A percentile compares a stretch with the other conserved stretches of the same genome.
phyloP scores from a whole-genome alignment of 2,113 vertebrate genomes.

The Oplegnathus fasciatus region DNA sequence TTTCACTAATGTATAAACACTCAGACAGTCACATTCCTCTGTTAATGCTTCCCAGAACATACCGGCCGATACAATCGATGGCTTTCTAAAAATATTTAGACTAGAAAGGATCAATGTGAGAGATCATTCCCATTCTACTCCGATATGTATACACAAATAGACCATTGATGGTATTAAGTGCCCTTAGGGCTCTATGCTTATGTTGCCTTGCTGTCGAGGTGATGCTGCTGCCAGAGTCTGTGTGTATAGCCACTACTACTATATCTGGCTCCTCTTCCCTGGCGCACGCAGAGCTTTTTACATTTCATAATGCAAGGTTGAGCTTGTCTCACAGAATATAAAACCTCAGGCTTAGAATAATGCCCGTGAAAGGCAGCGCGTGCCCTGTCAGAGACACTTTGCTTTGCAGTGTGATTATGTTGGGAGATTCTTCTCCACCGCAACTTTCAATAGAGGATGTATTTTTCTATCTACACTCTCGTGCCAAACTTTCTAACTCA shows the following conservation, averaged over 20 bases:
- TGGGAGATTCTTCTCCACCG: constrained; percentile 42
- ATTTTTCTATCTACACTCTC: constrained; percentile 34
- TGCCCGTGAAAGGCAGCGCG: constrained; percentile 60
- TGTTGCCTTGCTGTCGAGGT: constrained; percentile 58
- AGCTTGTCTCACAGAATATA: constrained; percentile 68
- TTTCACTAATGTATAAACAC: constrained; percentile 54
- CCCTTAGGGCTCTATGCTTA: constrained; percentile 61
- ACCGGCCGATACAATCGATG: constrained; percentile 79
- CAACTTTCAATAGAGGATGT: constrained; percentile 43
- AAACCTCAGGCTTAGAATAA: constrained; percentile 74
- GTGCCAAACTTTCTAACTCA: constrained; percentile 52
- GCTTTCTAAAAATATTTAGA: constrained; percentile 86
- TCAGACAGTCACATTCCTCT: constrained; percentile 56
- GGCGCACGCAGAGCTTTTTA: constrained; percentile 59
- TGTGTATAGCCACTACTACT: constrained; percentile 46
- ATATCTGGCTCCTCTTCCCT: constrained; percentile 56
- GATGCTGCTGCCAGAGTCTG: constrained; percentile 36
- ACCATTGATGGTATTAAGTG: constrained; percentile 78
- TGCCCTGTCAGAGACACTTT: constrained; percentile 64
- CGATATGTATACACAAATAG: constrained; percentile 83
- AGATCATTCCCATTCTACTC: constrained; percentile 79
- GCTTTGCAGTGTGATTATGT: constrained; percentile 61
- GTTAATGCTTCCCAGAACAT: constrained; percentile 84
- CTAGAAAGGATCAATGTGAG: constrained; percentile 79
- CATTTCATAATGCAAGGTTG: constrained; percentile 75